phyloP scores from a whole-genome alignment of 2,888 invertebrate genomes.

The Thymelicus acteon region DNA sequence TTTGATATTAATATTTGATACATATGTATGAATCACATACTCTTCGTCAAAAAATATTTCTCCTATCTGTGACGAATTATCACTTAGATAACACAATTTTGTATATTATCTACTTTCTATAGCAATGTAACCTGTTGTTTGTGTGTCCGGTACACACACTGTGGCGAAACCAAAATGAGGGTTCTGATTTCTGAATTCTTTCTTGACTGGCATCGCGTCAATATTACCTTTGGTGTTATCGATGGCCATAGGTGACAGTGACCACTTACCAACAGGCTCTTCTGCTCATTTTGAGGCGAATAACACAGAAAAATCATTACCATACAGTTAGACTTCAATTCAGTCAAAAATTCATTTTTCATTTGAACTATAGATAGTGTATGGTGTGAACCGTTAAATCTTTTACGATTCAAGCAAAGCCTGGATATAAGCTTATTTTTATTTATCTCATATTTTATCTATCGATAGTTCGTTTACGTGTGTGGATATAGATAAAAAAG shows the following conservation, averaged over 20 bases:
- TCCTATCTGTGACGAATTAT: not conserved
- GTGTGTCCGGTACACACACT: not conserved
- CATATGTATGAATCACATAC: not conserved
- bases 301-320: too few species aligned
- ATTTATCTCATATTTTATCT: constrained; percentile 15
- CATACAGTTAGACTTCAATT: too few species aligned
- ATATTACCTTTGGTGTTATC: too few species aligned
- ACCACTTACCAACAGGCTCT: too few species aligned
- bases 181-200: too few species aligned
- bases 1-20: not conserved
- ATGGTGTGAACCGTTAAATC: not conserved
- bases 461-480: constrained; percentile 13
- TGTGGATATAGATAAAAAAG: constrained; percentile 9
- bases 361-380: too few species aligned
- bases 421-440: not conserved
- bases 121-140: not conserved
- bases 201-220: too few species aligned
- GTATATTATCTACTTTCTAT: not conserved
- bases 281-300: too few species aligned
- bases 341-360: too few species aligned
- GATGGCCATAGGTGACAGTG: too few species aligned
- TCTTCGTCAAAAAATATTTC: not conserved
- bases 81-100: not conserved
- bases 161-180: too few species aligned
- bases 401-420: not conserved